Evolutionary conservation across 1,140 invertebrate species (phyloP), one percentile per base, ranked within the genome.

Genomic region (Drosophila lacertosa): DNA sequence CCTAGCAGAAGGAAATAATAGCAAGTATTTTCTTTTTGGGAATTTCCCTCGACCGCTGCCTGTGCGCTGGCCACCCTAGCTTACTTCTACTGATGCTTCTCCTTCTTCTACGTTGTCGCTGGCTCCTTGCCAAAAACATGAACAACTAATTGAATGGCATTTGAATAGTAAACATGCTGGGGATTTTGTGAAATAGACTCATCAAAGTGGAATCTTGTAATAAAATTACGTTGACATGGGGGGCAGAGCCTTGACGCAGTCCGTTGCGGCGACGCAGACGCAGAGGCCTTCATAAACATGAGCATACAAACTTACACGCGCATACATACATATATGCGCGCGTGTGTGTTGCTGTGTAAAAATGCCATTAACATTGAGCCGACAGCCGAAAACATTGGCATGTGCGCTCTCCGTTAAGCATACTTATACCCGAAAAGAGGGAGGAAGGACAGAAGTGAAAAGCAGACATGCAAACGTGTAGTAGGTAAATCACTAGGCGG

Each of bases 121-220:
- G 67, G 76, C 66, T 35, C 33, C 15, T 5, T 59, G 68, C 81
- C 80, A 84, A 40, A 67, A 35, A 78, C 68, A 60, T 67, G 80
- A 80, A 84, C 76, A 77, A 73, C 80, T 84, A 80, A 84, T 86
- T 76, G 80, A 80, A 57, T 73, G 76, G 64, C 80, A 84, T 73
- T 66, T 54, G 48, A 59, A 58, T 63, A 60, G 81, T 60, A 60
- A 51, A 65, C 42, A 22, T 13, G 35, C 15, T 33, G 29, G 32
- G 10, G 20, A 48, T 48, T 45, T 48, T 13, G 48, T 45, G 39
- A 47, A 51, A 65, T 40, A 59, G 57, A 86, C 64, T 84, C 81
- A 81, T 86, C 73, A 77, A 81, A 62, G 77, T 64, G 68, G 72
- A 67, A 81, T 81, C 81, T 86, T 86, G 77, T 84, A 84, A 80